These are phyloP conservation scores for Cryptus viduatorius DNA, from an alignment of 2,888 invertebrate species.

Conservation along the genomic window DNA sequence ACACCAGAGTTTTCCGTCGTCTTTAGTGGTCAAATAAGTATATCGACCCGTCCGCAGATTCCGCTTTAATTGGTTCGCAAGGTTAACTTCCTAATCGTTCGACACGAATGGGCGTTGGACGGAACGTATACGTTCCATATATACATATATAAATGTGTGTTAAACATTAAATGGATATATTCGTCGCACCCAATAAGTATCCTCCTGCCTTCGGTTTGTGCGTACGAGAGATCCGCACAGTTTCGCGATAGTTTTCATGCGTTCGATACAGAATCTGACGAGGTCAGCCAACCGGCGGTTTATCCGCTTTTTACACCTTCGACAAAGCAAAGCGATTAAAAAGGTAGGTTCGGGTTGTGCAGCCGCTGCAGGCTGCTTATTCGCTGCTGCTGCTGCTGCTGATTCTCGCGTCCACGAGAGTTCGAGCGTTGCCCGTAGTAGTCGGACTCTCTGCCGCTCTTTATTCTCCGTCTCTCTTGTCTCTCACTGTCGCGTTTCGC, in stretches of 20 bases:
- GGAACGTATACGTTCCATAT: background rate
- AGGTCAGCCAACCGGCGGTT: slow-evolving; percentile 62
- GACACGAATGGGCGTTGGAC: slow-evolving; percentile 23
- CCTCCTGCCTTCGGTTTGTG: background rate
- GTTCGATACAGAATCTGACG: slow-evolving; percentile 54
- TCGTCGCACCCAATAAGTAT: too few relatives aligned
- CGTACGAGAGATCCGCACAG: slow-evolving; percentile 7
- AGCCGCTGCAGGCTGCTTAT: background rate
- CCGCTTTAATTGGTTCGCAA: slow-evolving; percentile 56
- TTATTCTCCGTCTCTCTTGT: slow-evolving; percentile 19
- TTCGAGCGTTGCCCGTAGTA: background rate
- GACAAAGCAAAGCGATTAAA: slow-evolving; percentile 59
- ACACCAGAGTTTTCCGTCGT: background rate
- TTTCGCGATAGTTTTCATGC: slow-evolving; percentile 44
- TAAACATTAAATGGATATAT: background rate
- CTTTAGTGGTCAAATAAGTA: slow-evolving; percentile 30
- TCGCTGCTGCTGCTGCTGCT: background rate
- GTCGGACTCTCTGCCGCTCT: background rate
- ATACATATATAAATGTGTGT: background rate
- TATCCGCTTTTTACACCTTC: slow-evolving; percentile 61
- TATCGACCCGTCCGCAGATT: slow-evolving; percentile 50
- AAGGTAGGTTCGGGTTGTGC: slow-evolving; percentile 63
- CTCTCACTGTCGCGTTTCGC: slow-evolving; percentile 25
- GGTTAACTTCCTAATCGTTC: slow-evolving; percentile 56
- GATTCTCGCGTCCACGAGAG: background rate